Evolutionary conservation across 2,888 invertebrate genomes (phyloP), one percentile per base, ranked within the genome.

Genomic region (Ommatoiulus sabulosus): DNA sequence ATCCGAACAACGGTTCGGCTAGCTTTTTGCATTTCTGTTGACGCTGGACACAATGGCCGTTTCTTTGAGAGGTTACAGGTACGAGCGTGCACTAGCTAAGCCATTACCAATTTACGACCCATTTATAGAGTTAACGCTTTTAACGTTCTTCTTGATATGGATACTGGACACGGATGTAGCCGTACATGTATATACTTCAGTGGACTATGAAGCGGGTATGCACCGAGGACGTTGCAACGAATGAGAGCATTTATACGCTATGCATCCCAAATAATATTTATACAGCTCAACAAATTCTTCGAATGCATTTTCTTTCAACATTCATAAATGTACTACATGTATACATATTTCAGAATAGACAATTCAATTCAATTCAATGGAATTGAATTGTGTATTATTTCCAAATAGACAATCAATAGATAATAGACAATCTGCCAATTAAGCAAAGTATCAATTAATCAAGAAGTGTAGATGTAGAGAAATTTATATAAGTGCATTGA

Each of bases 51-150:
- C 12, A 80, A 35, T 15, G 15, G 35, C 35, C 24, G 12, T 35
- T 35, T 35, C 35, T 35, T 35, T 80, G 12, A 80, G 80, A 80
- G 35, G 35, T 80, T 35, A 80, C 80, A 80, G 24, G 35, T 80
- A 80, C 35, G 35, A 35, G 35, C 1, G 35, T 2, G 35, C 35
- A 80, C 80, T 35, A 80, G 15, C 35, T 12, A 80, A 80, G 35
- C 80, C 80, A 80, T 80, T 80, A 80, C 80, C 80, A 80, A 80
- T 80, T 80, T 80, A 80, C 80, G 80, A 80, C 35, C 80, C 80
- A 80, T 80, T 80, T 35, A 80, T 35, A 35, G 80, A 80, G 24
- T 80, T 80, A 80, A 80, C 35, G 80, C 80, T 35, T 20, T 35
- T 80, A 12, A 80, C 35, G 80, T 0, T 12, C 80, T 35, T 35